Conservation (phyloP, 64 coral and sea anemone genomes). For the Montipora foliosa region DNA sequence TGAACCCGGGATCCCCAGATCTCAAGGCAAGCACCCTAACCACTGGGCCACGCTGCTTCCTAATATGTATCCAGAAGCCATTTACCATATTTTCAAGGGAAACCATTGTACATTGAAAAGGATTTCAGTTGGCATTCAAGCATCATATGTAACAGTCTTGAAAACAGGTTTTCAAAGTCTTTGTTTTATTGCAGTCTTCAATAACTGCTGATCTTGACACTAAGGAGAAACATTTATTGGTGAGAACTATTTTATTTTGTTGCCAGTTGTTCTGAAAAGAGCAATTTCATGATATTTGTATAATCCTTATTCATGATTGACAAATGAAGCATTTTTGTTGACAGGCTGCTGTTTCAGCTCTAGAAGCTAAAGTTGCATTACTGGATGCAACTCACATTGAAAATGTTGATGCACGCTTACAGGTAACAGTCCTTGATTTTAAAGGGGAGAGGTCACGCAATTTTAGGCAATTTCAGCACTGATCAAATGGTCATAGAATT, state of each 20-base stretch:
- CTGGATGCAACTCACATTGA: slow-evolving; percentile 93
- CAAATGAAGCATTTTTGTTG: slow-evolving; percentile 2
- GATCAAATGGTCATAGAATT: too few relatives aligned
- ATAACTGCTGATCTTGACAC: slow-evolving; percentile 90
- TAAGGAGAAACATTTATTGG: slow-evolving; percentile 93
- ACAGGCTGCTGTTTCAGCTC: slow-evolving; percentile 79
- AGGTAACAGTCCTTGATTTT: slow-evolving; percentile 55
- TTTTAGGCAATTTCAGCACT: too few relatives aligned
- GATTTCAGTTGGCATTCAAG: too few relatives aligned
- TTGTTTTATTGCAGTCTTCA: slow-evolving; percentile 74
- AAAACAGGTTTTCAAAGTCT: not conserved
- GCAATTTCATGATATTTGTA: too few relatives aligned
- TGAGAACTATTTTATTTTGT: slow-evolving; percentile 29
- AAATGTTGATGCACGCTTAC: slow-evolving; percentile 94
- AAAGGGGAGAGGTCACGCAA: too few relatives aligned
- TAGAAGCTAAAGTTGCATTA: slow-evolving; percentile 91
- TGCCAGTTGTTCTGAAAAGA: too few relatives aligned
- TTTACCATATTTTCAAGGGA: too few relatives aligned
- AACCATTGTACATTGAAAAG: too few relatives aligned
- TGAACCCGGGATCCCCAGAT: too few relatives aligned
- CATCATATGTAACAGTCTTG: not conserved
- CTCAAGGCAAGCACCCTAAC: too few relatives aligned
- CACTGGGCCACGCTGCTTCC: too few relatives aligned
- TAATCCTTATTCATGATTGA: not conserved
- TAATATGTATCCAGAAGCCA: too few relatives aligned